Evolutionary conservation across 2,797 vertebrate species (phyloP).

Genomic region (Sylvia borin): DNA sequence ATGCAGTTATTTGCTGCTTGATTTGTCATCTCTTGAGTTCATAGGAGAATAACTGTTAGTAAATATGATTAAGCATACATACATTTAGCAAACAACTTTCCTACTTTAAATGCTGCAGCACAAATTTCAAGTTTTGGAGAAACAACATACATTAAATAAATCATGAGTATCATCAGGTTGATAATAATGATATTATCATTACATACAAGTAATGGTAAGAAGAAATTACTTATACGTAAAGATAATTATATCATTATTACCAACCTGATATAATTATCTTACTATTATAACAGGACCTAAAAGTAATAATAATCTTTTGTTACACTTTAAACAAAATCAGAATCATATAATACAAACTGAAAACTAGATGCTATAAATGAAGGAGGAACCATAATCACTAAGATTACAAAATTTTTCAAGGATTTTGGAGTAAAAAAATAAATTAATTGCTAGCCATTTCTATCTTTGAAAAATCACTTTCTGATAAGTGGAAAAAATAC

Average conservation of each 20-base stretch:
- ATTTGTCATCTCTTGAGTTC: background rate
- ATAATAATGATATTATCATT: background rate
- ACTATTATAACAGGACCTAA: background rate
- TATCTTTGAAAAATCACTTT: background rate
- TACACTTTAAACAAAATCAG: background rate
- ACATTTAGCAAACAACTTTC: background rate
- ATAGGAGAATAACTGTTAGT: background rate
- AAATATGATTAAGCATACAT: background rate
- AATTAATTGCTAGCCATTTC: background rate
- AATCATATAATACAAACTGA: background rate
- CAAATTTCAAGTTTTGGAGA: background rate
- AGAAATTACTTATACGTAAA: background rate
- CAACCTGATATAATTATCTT: background rate
- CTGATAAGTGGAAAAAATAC: background rate
- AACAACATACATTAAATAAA: background rate
- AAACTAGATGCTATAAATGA: background rate
- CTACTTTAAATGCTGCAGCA: background rate
- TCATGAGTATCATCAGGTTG: background rate
- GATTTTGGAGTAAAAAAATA: background rate
- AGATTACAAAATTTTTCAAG: background rate
- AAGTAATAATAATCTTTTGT: background rate
- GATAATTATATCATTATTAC: background rate
- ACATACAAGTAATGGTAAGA: background rate
- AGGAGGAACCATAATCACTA: background rate
- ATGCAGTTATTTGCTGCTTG: background rate